A percentile compares a stretch with the other conserved stretches of the same genome.
Conservation (phyloP, 2,888 invertebrate species). For the Teinopalpus imperialis region DNA sequence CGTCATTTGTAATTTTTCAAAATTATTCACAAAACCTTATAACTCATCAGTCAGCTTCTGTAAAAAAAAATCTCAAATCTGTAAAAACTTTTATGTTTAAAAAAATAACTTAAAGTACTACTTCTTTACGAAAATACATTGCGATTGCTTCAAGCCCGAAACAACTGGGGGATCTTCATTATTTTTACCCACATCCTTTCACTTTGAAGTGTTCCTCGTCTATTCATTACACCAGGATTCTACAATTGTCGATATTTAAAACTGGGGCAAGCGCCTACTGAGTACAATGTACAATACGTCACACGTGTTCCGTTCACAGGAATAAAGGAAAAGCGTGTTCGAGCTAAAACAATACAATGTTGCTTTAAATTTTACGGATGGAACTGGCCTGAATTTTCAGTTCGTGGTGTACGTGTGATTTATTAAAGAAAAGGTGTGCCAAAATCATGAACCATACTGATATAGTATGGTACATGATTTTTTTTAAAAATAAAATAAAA, state of each 20-base stretch:
- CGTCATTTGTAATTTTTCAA: too few species aligned
- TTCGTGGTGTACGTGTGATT: too few species aligned
- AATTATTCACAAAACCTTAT: too few species aligned
- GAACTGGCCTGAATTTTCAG: neutral
- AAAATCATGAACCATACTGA: too few species aligned
- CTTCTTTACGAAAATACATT: slow-evolving; percentile 6
- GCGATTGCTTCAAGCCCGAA: slow-evolving; percentile 5
- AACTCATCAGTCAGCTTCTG: too few species aligned
- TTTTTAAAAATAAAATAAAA: too few species aligned
- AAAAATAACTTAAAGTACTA: too few species aligned
- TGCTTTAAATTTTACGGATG: slow-evolving; percentile 1
- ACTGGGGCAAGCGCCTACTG: neutral
- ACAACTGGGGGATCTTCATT: slow-evolving; percentile 7
- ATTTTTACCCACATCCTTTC: slow-evolving; percentile 17
- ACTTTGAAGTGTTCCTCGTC: slow-evolving; percentile 12
- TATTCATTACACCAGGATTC: slow-evolving; percentile 10
- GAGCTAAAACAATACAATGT: neutral
- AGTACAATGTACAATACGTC: neutral
- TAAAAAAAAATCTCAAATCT: too few species aligned
- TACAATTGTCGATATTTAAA: slow-evolving; percentile 12
- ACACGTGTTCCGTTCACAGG: too few species aligned
- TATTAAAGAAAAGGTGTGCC: too few species aligned
- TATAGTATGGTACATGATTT: too few species aligned
- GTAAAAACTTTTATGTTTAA: too few species aligned
- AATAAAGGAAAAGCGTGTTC: neutral